phyloP scores from a whole-genome alignment of 1,140 invertebrate species.

The Cotesia vestalis region DNA sequence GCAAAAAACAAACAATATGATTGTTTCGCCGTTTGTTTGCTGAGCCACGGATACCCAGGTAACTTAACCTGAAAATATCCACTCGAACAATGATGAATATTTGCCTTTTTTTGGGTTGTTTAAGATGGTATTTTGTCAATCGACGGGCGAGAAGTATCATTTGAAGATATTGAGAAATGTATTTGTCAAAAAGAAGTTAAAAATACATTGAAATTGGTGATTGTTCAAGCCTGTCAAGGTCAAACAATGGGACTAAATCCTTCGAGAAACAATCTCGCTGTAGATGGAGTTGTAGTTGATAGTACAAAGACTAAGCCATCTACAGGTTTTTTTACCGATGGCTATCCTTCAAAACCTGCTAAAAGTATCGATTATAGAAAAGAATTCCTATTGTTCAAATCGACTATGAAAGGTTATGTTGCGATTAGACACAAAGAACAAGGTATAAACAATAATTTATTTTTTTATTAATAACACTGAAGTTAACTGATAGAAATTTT shows the following conservation, averaged over 20 bases:
- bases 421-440: slow-evolving; percentile 4
- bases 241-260: not conserved
- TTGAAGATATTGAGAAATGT: slow-evolving; percentile 8
- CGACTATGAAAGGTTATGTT: slow-evolving; percentile 24
- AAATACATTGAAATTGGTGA: slow-evolving; percentile 18
- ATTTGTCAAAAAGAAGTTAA: not conserved
- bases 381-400: slow-evolving; percentile 11
- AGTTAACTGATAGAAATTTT: no score
- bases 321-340: no score
- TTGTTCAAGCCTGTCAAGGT: slow-evolving; percentile 32
- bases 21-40: slow-evolving; percentile 19
- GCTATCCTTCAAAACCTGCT: not conserved
- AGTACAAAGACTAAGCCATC: no score
- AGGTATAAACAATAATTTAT: slow-evolving; percentile 3
- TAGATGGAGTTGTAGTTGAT: not conserved
- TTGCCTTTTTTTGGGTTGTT: not conserved
- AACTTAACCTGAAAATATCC: not conserved
- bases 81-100: not conserved
- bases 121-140: slow-evolving; percentile 17
- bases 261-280: not conserved
- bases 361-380: not conserved
- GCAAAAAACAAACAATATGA: not conserved
- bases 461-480: not conserved
- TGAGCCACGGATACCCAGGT: slow-evolving; percentile 23
- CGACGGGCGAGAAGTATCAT: slow-evolving; percentile 5